Evolutionary conservation across 2,888 invertebrate species (phyloP).

Genomic region (Lydus trimaculatus): DNA sequence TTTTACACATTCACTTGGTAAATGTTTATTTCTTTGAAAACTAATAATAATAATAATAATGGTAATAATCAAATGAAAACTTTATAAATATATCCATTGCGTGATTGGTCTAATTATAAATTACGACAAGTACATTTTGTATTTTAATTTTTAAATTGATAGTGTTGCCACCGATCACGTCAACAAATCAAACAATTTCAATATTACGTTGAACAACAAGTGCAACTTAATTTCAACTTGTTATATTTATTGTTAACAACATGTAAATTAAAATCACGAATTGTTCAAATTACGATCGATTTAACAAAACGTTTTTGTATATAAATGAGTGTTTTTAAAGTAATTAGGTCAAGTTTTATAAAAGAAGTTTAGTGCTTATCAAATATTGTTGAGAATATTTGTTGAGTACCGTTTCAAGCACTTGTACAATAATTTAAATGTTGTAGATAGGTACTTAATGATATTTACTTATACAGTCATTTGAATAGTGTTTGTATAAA

Average conservation of each 20-base stretch:
- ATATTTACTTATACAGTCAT: conserved; percentile 18
- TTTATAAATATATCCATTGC: background rate
- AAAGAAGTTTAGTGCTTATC: background rate
- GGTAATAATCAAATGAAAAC: background rate
- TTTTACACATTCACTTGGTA: background rate
- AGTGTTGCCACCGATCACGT: background rate
- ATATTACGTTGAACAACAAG: background rate
- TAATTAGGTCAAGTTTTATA: background rate
- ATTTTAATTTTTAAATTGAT: conserved; percentile 5
- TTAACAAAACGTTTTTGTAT: background rate
- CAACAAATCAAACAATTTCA: background rate
- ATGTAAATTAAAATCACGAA: background rate
- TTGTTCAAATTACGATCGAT: background rate
- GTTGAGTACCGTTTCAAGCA: background rate
- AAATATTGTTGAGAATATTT: background rate
- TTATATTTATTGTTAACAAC: background rate
- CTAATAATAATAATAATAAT: background rate
- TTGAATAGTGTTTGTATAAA: conserved; percentile 25
- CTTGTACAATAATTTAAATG: conserved; percentile 1
- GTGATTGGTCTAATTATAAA: conserved; percentile 5
- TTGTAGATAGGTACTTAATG: background rate
- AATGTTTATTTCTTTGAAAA: background rate
- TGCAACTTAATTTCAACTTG: background rate
- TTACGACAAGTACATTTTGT: background rate
- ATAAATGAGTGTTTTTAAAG: background rate